Evolutionary conservation across 2,113 vertebrate genomes (phyloP).

Genomic region (Corythornis vintsioides): DNA sequence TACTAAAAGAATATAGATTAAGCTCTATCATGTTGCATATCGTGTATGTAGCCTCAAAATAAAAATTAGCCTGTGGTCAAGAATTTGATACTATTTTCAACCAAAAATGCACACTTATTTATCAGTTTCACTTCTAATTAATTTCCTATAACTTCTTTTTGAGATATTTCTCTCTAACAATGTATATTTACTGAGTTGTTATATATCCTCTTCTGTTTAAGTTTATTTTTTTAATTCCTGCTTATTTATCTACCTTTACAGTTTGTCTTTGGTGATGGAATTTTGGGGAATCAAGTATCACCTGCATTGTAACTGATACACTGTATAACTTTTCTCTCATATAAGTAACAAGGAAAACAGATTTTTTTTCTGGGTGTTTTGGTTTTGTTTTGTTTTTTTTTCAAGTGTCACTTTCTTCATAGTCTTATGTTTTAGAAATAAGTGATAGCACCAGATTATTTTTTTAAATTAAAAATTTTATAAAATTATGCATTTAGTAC

Average conservation of each 20-base stretch:
- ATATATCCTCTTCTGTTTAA: background rate
- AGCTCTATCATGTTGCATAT: background rate
- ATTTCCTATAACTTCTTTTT: background rate
- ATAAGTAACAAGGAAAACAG: background rate
- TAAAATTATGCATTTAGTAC: background rate
- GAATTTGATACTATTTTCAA: background rate
- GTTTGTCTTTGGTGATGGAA: background rate
- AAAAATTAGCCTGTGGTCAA: background rate
- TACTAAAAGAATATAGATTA: background rate
- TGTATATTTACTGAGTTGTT: background rate
- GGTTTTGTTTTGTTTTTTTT: background rate
- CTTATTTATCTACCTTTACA: background rate
- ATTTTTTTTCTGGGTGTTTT: background rate
- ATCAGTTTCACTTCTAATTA: background rate
- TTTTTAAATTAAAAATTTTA: too few species aligned
- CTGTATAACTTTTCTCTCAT: background rate
- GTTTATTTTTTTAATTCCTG: background rate
- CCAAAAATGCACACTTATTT: background rate
- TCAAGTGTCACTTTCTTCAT: too few species aligned
- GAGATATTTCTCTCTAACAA: background rate
- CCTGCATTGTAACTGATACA: background rate
- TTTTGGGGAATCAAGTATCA: background rate
- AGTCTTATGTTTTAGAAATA: too few species aligned
- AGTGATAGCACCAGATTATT: too few species aligned
- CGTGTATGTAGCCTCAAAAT: background rate